A percentile compares a stretch with the other conserved stretches of the same genome.
Conservation (phyloP, 2,113 vertebrate genomes). For the Leptosomus discolor region DNA sequence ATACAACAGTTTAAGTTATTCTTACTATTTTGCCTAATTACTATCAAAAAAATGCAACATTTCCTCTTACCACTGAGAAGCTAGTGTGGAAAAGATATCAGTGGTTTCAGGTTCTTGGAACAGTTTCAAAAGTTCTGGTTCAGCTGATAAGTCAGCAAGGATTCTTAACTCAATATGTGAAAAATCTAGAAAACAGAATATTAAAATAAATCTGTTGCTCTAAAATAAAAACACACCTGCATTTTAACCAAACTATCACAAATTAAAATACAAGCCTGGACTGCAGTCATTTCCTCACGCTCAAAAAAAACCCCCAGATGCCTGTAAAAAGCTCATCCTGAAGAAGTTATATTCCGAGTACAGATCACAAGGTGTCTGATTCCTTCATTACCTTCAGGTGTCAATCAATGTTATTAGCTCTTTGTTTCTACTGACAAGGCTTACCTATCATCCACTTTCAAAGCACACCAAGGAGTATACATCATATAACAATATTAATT, state of each 20-base stretch:
- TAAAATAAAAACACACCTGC: background rate
- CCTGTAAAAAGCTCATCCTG: background rate
- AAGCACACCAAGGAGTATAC: background rate
- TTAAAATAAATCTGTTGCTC: background rate
- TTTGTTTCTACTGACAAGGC: background rate
- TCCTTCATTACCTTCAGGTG: background rate
- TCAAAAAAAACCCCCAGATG: background rate
- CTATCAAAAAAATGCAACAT: background rate
- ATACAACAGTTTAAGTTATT: background rate
- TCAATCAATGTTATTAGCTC: background rate
- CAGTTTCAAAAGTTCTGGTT: constrained; percentile 86
- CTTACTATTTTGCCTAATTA: background rate
- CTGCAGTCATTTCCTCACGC: background rate
- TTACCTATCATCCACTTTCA: background rate
- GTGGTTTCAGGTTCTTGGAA: constrained; percentile 80
- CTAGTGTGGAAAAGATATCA: constrained; percentile 86
- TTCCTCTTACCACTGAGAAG: constrained; percentile 85
- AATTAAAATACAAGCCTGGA: background rate
- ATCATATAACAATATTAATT: background rate
- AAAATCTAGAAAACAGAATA: constrained; percentile 79
- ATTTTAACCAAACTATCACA: background rate
- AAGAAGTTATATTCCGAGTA: background rate
- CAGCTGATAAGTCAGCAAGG: constrained; percentile 89
- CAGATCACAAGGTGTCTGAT: background rate
- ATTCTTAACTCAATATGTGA: constrained; percentile 92